Conservation (phyloP, 1,140 invertebrate species). For the Armadillidium nasatum region DNA sequence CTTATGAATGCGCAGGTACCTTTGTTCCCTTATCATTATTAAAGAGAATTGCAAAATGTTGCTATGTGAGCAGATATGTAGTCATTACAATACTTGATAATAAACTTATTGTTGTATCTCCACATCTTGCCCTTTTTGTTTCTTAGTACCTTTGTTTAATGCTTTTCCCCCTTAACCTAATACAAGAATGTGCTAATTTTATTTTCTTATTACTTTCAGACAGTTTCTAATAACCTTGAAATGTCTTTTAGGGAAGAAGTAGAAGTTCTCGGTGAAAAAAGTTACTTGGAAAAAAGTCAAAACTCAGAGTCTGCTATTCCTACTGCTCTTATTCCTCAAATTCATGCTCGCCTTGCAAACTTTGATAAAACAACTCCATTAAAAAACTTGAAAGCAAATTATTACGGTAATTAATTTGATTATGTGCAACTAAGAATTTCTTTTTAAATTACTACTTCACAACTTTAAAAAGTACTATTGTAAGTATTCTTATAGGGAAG, state of each 20-base stretch:
- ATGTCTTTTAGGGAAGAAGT: neutral
- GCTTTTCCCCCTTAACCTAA: neutral
- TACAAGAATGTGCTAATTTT: neutral
- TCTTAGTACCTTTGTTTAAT: too few species aligned
- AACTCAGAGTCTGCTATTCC: neutral
- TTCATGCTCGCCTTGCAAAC: neutral
- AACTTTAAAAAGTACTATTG: neutral
- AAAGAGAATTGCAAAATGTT: too few species aligned
- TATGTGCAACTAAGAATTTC: too few species aligned
- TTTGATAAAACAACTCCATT: neutral
- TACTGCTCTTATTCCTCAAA: neutral
- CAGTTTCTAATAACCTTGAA: neutral
- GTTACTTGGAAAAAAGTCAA: neutral
- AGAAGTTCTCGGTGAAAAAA: neutral
- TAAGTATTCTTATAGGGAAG: constrained; percentile 58
- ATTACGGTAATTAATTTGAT: neutral
- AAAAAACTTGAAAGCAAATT: constrained; percentile 9
- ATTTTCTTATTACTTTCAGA: neutral
- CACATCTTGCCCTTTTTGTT: too few species aligned
- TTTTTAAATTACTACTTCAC: too few species aligned
- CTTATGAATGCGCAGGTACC: too few species aligned
- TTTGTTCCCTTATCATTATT: too few species aligned
- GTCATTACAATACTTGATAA: too few species aligned
- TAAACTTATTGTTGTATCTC: too few species aligned
- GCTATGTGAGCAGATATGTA: too few species aligned